Percentiles rank a stretch among this genome's conserved stretches.
Conservation (phyloP, 1,140 invertebrate genomes). For the Hyles vespertilio region DNA sequence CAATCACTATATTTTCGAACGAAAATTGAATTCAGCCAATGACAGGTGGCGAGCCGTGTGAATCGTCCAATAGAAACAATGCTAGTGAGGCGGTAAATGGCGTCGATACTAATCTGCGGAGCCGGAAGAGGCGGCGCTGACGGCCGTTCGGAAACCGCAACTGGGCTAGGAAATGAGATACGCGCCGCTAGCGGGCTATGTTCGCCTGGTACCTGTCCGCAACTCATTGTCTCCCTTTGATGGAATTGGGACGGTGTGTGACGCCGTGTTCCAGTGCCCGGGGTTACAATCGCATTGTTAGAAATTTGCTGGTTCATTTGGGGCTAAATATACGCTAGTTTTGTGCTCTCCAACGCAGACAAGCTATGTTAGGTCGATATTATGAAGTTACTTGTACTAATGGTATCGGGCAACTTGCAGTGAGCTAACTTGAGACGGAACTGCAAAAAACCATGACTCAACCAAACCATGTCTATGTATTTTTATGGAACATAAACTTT, state of each 20-base stretch:
- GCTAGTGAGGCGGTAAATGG: slow-evolving; percentile 57
- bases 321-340: no score
- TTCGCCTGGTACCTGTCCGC: slow-evolving; percentile 33
- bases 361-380: no score
- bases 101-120: slow-evolving; percentile 69
- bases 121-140: slow-evolving; percentile 63
- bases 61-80: slow-evolving; percentile 62
- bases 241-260: slow-evolving; percentile 52
- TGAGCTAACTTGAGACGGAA: no score
- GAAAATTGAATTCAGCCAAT: slow-evolving; percentile 1
- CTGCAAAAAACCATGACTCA: no score
- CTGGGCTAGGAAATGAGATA: slow-evolving; percentile 75
- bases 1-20: slow-evolving; percentile 1
- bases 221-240: slow-evolving; percentile 28
- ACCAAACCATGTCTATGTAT: no score
- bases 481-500: no score
- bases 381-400: no score
- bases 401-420: no score
- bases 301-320: no score
- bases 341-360: no score
- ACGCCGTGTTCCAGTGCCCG: slow-evolving; percentile 6
- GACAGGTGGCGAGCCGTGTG: slow-evolving; percentile 3
- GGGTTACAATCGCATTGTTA: slow-evolving; percentile 6
- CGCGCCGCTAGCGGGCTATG: slow-evolving; percentile 46
- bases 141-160: slow-evolving; percentile 65